Conservation (phyloP, 2,113 vertebrate species). For the Sphaerodactylus townsendi region DNA sequence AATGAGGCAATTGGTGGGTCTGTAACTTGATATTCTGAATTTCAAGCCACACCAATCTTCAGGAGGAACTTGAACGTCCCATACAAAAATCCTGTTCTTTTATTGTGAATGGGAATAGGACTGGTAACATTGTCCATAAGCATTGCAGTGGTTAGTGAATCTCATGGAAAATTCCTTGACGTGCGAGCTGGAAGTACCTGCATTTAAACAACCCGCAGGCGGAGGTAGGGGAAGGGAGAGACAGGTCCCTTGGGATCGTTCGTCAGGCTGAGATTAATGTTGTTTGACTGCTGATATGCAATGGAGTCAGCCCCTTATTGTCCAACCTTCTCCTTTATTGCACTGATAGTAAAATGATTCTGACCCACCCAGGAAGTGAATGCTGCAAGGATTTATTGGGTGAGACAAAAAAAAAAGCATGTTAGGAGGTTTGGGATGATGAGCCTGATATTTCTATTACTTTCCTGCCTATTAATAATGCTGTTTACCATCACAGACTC, state of each 20-base stretch:
- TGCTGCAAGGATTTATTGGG: slow-evolving; percentile 7
- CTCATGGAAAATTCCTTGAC: not conserved
- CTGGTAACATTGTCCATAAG: not conserved
- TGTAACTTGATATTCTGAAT: too few relatives aligned
- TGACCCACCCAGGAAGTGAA: not conserved
- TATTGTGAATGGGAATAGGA: not conserved
- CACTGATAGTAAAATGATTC: not conserved
- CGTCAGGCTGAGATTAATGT: slow-evolving; percentile 12
- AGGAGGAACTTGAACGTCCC: not conserved
- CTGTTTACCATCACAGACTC: slow-evolving; percentile 32
- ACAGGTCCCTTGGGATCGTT: not conserved
- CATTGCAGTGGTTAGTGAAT: not conserved
- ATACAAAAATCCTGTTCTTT: not conserved
- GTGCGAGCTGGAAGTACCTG: not conserved
- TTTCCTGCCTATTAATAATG: slow-evolving; percentile 33
- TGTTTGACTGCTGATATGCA: not conserved
- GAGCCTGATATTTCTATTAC: not conserved
- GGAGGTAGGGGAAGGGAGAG: not conserved
- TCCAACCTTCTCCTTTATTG: not conserved
- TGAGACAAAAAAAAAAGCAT: not conserved
- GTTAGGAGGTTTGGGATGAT: not conserved
- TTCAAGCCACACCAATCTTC: not conserved
- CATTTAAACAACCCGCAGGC: not conserved
- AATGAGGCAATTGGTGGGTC: not conserved
- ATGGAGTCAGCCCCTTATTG: not conserved